Evolutionary conservation across 2,797 vertebrate species (phyloP).

Genomic region (Brotula barbata): DNA sequence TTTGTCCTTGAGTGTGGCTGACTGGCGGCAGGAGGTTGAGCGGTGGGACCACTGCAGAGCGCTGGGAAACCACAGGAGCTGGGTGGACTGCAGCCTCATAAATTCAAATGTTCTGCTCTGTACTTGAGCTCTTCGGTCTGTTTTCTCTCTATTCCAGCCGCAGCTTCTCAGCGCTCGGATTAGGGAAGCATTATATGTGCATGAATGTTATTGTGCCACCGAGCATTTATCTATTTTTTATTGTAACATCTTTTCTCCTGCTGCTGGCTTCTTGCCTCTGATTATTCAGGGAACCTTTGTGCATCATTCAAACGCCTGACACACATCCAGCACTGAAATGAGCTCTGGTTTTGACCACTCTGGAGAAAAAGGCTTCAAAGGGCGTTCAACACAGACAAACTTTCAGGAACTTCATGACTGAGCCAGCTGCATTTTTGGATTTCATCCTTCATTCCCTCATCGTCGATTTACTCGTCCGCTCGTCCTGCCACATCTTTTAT

Average conservation of each 20-base stretch:
- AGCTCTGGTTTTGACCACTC: slow-evolving; percentile 12
- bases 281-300: neutral
- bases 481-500: slow-evolving; percentile 15
- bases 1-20: slow-evolving; percentile 66
- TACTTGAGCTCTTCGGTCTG: neutral
- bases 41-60: slow-evolving; percentile 53
- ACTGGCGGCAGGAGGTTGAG: slow-evolving; percentile 61
- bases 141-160: neutral
- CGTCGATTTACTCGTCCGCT: neutral
- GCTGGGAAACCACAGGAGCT: slow-evolving; percentile 30
- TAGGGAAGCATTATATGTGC: slow-evolving; percentile 4
- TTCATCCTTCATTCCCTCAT: neutral
- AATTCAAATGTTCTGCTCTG: slow-evolving; percentile 37
- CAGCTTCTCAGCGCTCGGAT: slow-evolving; percentile 20
- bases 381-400: slow-evolving; percentile 15
- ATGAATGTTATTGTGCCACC: slow-evolving; percentile 21
- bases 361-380: slow-evolving; percentile 7
- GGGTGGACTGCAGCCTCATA: slow-evolving; percentile 31
- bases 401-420: slow-evolving; percentile 15
- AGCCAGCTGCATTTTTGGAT: slow-evolving; percentile 1
- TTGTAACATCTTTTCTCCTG: neutral
- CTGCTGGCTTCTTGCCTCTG: neutral
- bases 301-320: neutral
- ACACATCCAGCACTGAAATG: slow-evolving; percentile 10
- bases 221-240: neutral